Percentiles rank a stretch among this genome's conserved stretches.
These are phyloP conservation scores for Lutjanus argentimaculatus DNA, from an alignment of 2,797 vertebrate species.

Conservation along the genomic window DNA sequence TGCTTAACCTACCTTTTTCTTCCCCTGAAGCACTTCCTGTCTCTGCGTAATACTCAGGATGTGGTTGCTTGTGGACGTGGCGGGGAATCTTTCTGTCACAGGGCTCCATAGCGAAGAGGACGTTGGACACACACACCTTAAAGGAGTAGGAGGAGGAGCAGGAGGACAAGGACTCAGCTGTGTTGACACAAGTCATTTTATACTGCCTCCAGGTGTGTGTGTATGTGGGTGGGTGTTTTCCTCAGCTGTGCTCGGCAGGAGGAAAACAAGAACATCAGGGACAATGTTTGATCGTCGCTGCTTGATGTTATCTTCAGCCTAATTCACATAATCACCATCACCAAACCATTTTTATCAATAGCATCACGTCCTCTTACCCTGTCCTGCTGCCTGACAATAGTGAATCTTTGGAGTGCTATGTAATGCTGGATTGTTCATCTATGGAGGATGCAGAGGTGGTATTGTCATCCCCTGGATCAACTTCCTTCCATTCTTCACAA, in stretches of 20 bases:
- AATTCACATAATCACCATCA: constrained; percentile 44
- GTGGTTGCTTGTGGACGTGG: constrained; percentile 88
- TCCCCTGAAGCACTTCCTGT: constrained; percentile 91
- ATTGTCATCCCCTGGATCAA: constrained; percentile 75
- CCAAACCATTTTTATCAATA: constrained; percentile 61
- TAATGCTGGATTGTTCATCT: constrained; percentile 68
- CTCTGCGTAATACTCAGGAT: constrained; percentile 92
- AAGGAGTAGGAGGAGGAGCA: constrained; percentile 59
- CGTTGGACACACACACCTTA: constrained; percentile 82
- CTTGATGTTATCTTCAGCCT: constrained; percentile 54
- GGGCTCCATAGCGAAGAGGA: constrained; percentile 83
- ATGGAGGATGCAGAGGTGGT: constrained; percentile 77
- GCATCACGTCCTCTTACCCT: constrained; percentile 61
- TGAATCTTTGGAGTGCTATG: constrained; percentile 60
- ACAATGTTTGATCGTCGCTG: constrained; percentile 63
- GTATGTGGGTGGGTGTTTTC: constrained; percentile 51
- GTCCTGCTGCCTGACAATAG: constrained; percentile 61
- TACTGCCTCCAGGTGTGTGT: constrained; percentile 70
- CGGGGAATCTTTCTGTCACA: constrained; percentile 81
- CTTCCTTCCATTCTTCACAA: constrained; percentile 84
- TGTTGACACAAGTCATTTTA: constrained; percentile 80
- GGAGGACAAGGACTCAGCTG: constrained; percentile 80
- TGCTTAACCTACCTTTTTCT: constrained; percentile 91
- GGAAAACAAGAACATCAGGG: constrained; percentile 51
- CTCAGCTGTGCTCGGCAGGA: constrained; percentile 71